Evolutionary conservation across 2,113 vertebrate species (phyloP), one percentile per base, ranked within the genome.

Genomic region (Haemorhous mexicanus): DNA sequence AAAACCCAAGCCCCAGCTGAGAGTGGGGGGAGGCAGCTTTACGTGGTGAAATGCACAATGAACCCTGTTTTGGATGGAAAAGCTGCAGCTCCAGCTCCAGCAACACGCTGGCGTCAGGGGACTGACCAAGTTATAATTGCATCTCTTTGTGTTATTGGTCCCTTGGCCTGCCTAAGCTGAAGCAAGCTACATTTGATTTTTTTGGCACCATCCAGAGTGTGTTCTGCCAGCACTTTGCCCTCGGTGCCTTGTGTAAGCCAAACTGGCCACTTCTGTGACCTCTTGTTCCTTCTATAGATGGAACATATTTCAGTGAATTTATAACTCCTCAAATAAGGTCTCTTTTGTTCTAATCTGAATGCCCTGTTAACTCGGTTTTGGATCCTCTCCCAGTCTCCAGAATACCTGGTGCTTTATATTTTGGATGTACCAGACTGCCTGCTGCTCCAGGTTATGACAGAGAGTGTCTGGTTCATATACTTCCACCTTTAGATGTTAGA

Each of bases 201-300:
- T 97, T 95, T 97, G 96, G 96, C 95, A 87, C 56, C 4, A 0
- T 67, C 47, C 59, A 49, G 59, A 33, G 3, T 8, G 15, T 88
- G 72, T 37, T 52, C 79, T 94, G 95, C 94, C 96, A 97, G 76
- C 16, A 1, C 9, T 18, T 67, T 95, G 95, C 90, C 93, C 94
- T 96, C 9, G 1, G 52, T 93, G 92, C 80, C 88, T 93, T 62
- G 52, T 41, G 66, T 64, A 90, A 95, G 90, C 88, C 88, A 88
- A 95, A 87, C 79, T 84, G 68, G 93, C 73, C 85, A 74, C 61
- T 96, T 70, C 64, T 90, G 83, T 97, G 96, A 95, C 94, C 95
- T 92, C 93, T 90, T 89, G 92, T 94, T 96, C 92, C 73, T 90
- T 90, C 95, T 92, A 90, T 92, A 86, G 52, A 23, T 84, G 96